A percentile compares a stretch with the other conserved stretches of the same genome.
Evolutionary conservation across 2,797 vertebrate species (phyloP).

Genomic region (Cryptoblepharus egeriae): DNA sequence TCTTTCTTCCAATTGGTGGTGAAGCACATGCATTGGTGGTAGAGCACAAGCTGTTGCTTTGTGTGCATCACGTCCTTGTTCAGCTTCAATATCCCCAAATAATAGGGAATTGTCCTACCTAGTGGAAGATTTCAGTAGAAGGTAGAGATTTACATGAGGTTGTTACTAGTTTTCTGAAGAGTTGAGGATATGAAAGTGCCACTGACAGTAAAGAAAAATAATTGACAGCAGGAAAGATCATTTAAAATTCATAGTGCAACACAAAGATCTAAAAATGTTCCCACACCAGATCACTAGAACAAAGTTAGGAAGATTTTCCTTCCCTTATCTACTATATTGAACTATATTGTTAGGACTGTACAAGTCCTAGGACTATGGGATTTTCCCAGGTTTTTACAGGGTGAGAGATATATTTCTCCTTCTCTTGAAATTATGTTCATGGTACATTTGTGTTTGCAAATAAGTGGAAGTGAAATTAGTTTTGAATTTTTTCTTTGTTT

Average conservation of each 20-base stretch:
- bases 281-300: background rate
- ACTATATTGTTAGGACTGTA: background rate
- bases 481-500: background rate
- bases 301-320: background rate
- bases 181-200: background rate
- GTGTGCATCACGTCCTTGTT: background rate
- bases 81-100: background rate
- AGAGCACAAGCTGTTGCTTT: background rate
- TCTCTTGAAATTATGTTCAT: background rate
- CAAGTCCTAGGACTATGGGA: background rate
- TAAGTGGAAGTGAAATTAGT: background rate
- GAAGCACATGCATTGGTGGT: background rate
- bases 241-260: background rate
- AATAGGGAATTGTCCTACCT: too few species aligned
- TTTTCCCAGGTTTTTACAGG: background rate
- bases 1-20: background rate
- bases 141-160: background rate
- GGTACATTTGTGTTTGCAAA: background rate
- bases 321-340: too few species aligned
- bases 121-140: background rate
- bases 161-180: background rate
- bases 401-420: background rate
- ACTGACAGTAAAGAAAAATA: background rate
- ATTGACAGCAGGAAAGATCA: background rate
- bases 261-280: background rate